These are phyloP conservation scores for Emberiza fucata DNA, from an alignment of 2,113 vertebrate genomes.

Conservation along the genomic window DNA sequence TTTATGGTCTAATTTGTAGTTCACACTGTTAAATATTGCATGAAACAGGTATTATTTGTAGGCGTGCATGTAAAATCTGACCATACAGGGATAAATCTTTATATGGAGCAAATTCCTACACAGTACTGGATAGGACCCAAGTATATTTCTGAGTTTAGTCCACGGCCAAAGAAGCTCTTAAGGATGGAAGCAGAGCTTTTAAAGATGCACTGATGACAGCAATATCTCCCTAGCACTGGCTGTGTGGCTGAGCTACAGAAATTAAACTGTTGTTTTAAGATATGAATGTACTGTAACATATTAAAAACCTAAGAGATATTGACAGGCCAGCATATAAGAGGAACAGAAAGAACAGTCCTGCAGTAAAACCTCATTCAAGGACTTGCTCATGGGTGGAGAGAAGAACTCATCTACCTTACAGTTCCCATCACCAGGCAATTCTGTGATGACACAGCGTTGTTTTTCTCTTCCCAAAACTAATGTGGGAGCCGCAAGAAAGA, in stretches of 20 bases:
- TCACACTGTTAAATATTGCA: neutral
- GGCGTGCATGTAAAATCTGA: neutral
- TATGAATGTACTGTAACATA: neutral
- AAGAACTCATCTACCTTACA: slow-evolving; percentile 52
- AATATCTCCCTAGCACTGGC: neutral
- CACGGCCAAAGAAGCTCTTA: neutral
- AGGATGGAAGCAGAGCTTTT: neutral
- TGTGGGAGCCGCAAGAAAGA: neutral
- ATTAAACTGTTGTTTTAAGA: neutral
- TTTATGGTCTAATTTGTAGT: slow-evolving; percentile 5
- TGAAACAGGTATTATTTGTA: neutral
- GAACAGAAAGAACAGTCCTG: neutral
- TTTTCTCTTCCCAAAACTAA: slow-evolving; percentile 42
- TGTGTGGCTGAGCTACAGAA: neutral
- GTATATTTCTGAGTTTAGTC: neutral
- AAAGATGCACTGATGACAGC: neutral
- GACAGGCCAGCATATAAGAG: neutral
- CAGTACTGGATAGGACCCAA: fast-evolving
- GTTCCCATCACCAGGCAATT: slow-evolving; percentile 39
- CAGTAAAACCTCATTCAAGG: slow-evolving; percentile 51
- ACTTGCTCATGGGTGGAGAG: slow-evolving; percentile 44
- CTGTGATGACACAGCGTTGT: neutral
- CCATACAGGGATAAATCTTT: neutral
- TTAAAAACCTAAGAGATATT: slow-evolving; percentile 3
- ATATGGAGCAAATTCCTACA: neutral